Conservation (phyloP, 2,797 vertebrate species). For the Anguilla megastoma region DNA sequence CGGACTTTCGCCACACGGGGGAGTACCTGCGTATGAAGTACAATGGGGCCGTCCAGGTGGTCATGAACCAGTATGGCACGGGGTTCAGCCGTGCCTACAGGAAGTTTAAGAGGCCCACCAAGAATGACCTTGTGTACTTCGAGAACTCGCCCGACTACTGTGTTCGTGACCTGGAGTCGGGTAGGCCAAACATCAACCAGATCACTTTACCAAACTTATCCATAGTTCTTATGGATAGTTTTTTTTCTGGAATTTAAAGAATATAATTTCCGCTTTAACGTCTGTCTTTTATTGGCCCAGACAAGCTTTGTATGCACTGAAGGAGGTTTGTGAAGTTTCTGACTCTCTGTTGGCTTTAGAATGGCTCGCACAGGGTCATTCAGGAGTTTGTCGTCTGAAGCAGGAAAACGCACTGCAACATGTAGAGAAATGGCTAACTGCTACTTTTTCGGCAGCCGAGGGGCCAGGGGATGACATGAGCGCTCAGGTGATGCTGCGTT, state of each 20-base stretch:
- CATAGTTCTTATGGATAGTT: not conserved
- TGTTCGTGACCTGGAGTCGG: conserved; percentile 86
- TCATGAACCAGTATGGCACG: conserved; percentile 93
- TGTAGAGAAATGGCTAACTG: not conserved
- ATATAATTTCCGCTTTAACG: not conserved
- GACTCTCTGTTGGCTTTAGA: not conserved
- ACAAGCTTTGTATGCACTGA: not conserved
- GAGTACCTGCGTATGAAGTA: conserved; percentile 90
- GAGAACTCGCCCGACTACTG: conserved; percentile 97
- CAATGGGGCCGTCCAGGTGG: conserved; percentile 87
- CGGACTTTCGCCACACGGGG: conserved; percentile 89
- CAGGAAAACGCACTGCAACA: not conserved
- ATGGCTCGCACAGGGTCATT: not conserved
- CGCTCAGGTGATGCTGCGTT: conserved; percentile 58
- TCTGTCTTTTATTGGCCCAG: not conserved
- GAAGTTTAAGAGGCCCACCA: conserved; percentile 85
- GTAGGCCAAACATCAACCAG: conserved; percentile 61
- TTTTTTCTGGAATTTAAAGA: not conserved
- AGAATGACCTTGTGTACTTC: conserved; percentile 93
- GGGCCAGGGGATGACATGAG: conserved; percentile 51
- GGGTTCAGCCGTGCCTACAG: conserved; percentile 85
- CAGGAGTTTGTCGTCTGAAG: not conserved
- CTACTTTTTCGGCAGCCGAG: conserved; percentile 53
- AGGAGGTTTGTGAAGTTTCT: not conserved
- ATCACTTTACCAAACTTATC: not conserved